Percentiles rank a stretch among this genome's conserved stretches.
Conservation (phyloP, 2,888 invertebrate species). For the Mimas tiliae region DNA sequence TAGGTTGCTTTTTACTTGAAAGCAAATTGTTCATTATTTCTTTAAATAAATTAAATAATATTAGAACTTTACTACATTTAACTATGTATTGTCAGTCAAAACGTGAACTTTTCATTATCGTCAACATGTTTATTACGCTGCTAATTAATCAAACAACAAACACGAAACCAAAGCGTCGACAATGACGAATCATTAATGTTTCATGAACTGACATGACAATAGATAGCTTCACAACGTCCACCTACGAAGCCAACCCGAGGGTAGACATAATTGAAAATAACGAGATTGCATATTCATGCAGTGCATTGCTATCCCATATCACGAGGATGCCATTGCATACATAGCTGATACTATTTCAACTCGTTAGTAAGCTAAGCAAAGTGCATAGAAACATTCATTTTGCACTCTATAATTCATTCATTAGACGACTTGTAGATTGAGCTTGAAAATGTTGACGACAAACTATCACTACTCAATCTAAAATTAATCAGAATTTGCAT, state of each 20-base stretch:
- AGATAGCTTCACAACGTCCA: background rate
- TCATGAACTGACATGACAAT: conserved; percentile 46
- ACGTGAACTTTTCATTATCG: no score
- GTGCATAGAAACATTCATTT: background rate
- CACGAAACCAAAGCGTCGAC: conserved; percentile 34
- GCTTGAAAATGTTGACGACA: background rate
- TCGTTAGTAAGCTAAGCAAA: conserved; percentile 2
- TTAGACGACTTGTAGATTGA: background rate
- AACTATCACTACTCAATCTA: background rate
- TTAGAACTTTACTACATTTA: no score
- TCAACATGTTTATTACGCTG: conserved; percentile 1
- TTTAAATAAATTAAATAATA: no score
- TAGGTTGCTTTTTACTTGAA: no score
- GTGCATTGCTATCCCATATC: conserved; percentile 24
- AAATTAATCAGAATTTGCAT: background rate
- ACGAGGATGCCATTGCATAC: conserved; percentile 30
- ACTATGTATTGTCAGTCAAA: no score
- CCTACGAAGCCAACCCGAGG: conserved; percentile 46
- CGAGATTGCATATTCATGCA: conserved; percentile 74
- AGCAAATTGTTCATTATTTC: no score
- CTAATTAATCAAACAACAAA: conserved; percentile 7
- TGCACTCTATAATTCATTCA: conserved; percentile 9
- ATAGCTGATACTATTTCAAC: conserved; percentile 33
- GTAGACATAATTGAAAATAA: conserved; percentile 73
- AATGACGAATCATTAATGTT: conserved; percentile 63